Conservation (phyloP, 2,797 vertebrate species). For the Ibycter americanus region DNA sequence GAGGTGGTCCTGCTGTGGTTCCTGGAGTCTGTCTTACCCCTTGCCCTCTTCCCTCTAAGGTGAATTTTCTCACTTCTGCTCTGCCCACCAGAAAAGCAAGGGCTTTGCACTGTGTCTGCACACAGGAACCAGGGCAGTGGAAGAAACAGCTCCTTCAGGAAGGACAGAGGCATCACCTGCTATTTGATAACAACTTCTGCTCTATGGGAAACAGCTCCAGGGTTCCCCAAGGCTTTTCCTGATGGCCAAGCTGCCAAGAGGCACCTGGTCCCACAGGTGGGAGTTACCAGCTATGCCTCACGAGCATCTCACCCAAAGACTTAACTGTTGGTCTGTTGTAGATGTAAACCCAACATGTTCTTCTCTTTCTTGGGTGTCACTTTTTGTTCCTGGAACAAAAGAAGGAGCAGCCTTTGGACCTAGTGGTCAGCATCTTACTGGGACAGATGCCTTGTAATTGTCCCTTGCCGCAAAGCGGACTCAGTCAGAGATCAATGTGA, state of each 20-base stretch:
- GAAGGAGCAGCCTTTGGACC: not conserved
- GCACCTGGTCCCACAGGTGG: not conserved
- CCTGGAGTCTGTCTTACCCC: not conserved
- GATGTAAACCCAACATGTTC: not conserved
- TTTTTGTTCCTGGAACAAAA: not conserved
- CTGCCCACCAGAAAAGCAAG: not conserved
- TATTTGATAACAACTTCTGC: not conserved
- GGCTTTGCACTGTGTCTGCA: not conserved
- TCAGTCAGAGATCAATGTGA: too few species aligned
- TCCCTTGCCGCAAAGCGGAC: too few species aligned
- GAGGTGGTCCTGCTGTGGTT: not conserved
- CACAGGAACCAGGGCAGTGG: not conserved
- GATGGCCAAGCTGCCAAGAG: not conserved
- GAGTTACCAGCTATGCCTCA: not conserved
- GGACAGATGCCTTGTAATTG: not conserved
- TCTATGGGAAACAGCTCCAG: not conserved
- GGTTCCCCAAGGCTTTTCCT: not conserved
- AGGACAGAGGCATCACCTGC: not conserved
- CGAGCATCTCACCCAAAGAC: not conserved
- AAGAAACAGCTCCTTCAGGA: not conserved
- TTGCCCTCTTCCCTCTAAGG: not conserved
- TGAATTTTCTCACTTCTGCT: not conserved
- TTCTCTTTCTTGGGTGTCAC: not conserved
- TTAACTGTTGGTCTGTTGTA: not conserved
- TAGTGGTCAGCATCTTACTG: not conserved